Base-by-base conservation (phyloP, 2,113 vertebrate species). In the Ameiurus melas region DNA sequence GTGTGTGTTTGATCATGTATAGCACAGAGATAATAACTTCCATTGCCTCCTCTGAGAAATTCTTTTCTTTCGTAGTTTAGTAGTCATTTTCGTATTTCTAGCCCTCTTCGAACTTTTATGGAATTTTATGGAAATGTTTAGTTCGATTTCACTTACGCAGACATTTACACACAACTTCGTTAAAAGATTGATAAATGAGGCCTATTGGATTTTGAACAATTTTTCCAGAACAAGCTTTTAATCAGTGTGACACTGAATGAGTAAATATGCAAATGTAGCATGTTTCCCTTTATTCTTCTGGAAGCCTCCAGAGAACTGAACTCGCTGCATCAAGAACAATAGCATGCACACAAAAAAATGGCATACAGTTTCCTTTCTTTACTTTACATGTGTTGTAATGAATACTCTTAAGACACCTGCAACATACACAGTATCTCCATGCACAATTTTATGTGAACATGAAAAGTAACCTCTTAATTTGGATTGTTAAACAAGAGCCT, bases 1-100 rank as follows among this genome's bases (percentile, higher is more conserved):
- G 33, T 43, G 20, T 75, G 39, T 73, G 33, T 43, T 9, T 22
- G 17, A 71, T 43, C 8, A 43, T 39, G 70, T 10, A 73, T 36
- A 22, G 68, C 33, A 20, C 33, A 36, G 25, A 16, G 2, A 71
- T 71, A 20, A 36, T 0, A 19, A 9, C 19, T 22, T 43, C 19
- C 70, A n/a, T 25, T 39, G 66, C 14, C 4, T 2, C 20, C 19
- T 39, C 17, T 22, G 20, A 75, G 36, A 75, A 75, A 75, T 22
- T 75, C 20, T 36, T 1, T 43, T 36, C 68, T 20, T 71, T 71
- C 9, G 8, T 47, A 25, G 73, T 77, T 77, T 77, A 13, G 39
- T 77, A 77, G 73, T 47, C 73, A 77, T 77, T 77, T 77, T 77
- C 20, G 53, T 53, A n/a, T 53, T 53, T n/a, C 47, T 5, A 77